Base-by-base conservation (phyloP, 2,113 vertebrate species). In the Dasyurus viverrinus region DNA sequence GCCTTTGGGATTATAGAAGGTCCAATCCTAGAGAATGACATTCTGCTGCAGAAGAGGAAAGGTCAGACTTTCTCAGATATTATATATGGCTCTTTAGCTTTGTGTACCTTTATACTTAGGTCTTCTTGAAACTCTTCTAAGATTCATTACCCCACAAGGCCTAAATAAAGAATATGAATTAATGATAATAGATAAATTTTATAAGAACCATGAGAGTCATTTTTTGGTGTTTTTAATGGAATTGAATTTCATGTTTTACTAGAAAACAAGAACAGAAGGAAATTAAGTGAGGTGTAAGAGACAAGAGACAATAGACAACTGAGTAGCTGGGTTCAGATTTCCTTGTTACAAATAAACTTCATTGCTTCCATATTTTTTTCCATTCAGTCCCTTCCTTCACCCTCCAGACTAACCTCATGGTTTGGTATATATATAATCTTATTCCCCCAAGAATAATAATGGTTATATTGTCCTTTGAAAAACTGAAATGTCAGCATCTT, bases 231-330 rank as follows among this genome's bases (percentile, higher is more conserved):
- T 90, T 94, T 97, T 97, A 97, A 93, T 53, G 90, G 53, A 94
- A 30, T 93, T 97, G 97, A 94, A 91, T 97, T 97, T 93, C 36
- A 30, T 92, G 46, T 96, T 94, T 96, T 94, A 90, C 90, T 89
- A 95, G 48, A 95, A 92, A 94, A 68, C 54, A 93, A 95, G 96
- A 97, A 96, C 7, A 47, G 47, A 47, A 95, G 10, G 55, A 92
- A 96, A 94, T 92, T 46, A 24, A 89, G 89, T 89, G 46, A 95
- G 91, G 57, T 91, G 4, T 1, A 47, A 47, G 47, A 47, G 47
- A 47, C 47, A 47, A 50, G 36, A 57, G 89, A 89, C 93, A 93
- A 89, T 23, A 53, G 95, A 92, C 8, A 92, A 50, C 50, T 89
- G 93, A 90, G n/a, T 10, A 89, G 57, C 26, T 48, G n/a, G 19